A percentile compares a stretch with the other conserved stretches of the same genome.
Conservation (phyloP, 2,113 vertebrate species). For the Microtus montanus region DNA sequence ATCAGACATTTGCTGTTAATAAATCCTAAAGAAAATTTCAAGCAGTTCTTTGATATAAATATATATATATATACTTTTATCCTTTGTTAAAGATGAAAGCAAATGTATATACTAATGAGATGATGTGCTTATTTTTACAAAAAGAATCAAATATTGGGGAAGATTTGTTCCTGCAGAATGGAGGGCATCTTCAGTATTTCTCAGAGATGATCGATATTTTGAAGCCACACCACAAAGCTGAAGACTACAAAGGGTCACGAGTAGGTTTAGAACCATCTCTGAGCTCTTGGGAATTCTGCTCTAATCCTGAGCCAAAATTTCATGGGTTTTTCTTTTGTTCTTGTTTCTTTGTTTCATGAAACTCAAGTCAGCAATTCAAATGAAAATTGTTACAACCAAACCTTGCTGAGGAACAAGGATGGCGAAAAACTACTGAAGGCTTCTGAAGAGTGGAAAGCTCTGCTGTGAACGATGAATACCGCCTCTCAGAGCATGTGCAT, state of each 20-base stretch:
- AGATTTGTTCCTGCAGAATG: neutral
- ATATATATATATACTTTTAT: too few relatives aligned
- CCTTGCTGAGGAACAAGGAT: neutral
- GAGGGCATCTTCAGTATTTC: neutral
- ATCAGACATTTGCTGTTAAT: neutral
- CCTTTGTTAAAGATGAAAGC: neutral
- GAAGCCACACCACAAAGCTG: neutral
- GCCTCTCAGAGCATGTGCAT: accelerated
- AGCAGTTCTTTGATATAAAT: neutral
- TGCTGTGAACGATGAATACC: neutral
- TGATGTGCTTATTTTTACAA: neutral
- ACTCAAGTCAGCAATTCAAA: neutral
- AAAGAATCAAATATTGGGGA: neutral
- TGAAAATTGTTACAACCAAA: neutral
- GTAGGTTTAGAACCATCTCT: neutral
- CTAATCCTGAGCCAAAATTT: neutral
- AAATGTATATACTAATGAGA: neutral
- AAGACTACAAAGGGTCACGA: neutral
- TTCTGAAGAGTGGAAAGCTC: neutral
- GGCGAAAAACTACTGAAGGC: neutral
- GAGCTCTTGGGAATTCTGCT: neutral
- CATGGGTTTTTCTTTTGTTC: neutral
- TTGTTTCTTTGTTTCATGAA: neutral
- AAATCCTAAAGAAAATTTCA: neutral
- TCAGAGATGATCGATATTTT: neutral